Base-by-base conservation (phyloP, 2,113 vertebrate species). In the Caranx ignobilis region DNA sequence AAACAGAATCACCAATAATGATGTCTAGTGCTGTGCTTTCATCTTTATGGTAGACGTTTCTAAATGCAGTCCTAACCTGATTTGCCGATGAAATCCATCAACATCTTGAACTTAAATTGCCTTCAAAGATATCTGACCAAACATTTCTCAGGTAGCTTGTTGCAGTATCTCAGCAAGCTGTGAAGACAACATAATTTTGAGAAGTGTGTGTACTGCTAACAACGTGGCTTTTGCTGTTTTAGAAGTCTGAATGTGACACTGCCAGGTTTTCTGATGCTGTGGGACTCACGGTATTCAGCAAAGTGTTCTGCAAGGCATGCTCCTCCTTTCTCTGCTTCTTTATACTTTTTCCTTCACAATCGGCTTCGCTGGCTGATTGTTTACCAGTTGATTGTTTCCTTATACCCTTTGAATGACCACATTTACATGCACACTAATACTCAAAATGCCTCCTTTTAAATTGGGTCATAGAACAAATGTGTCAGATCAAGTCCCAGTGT, bases 201-300 rank as follows among this genome's bases (percentile, higher is more conserved):
- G n/a, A 72, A 63, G 50, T 68, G 81, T 79, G 75, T 70, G 39
- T 45, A 47, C 63, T 34, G 76, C 82, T 88, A 78, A 84, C 66
- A 55, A 77, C 54, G 26, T 81, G 88, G 71, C 84, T 79, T 82
- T 81, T 86, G 55, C 55, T 85, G 73, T 81, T 87, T 63, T 73
- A n/a, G 79, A 75, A 69, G 69, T 77, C 48, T 85, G 43, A 86
- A 12, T 83, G 73, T 62, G 71, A 87, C 79, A 71, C 83, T 87
- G 81, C 77, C 87, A 91, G 88, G 91, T 92, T 89, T 89, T 92
- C 90, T 87, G 85, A 88, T 89, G 84, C 91, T 74, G 89, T 90
- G 82, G 55, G 55, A 86, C 76, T 85, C 80, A 31, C 61, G 78
- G 81, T 76, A 85, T 81, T 90, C 86, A 84, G 87, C 79, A 80